Evolutionary conservation across 2,113 vertebrate genomes (phyloP), one percentile per base, ranked within the genome.

Genomic region (Stomatorhinus ivindoensis): DNA sequence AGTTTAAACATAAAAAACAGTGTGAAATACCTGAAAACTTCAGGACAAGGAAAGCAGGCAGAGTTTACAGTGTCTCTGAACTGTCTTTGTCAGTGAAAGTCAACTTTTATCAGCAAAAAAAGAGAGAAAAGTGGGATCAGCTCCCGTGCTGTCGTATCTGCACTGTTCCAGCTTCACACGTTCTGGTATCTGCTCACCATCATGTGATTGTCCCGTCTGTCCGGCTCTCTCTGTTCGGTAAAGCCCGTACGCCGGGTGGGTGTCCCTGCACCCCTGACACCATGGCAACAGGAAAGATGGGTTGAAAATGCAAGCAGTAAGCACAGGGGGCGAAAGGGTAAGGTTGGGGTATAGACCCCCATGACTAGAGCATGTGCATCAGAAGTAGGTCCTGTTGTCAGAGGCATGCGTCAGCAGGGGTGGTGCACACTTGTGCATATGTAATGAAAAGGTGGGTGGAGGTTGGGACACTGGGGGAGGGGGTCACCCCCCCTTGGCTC

Each of bases 381-480:
- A 31, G 90, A 42, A 47, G 21, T 90, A 55, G 84, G 89, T 87
- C 84, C 76, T 69, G 61, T 69, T 58, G 39, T 87, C 39, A 21
- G 88, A 53, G 82, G 31, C 27, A 65, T 82, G 88, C 6, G 8
- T 46, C 84, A 19, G 42, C 46, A 39, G 84, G 89, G 31, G 83
- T 48, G 7, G 17, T 8, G n/a, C 2, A 42, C 0, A 8, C 82
- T 9, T 76, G 5, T 76, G 27, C n/a, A 69, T 69, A 69, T 69
- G n/a, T 31, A 69, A 27, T 69, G 10, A 69, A 11, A 4, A 69
- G 61, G 27, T 69, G 61, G n/a, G 61, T 31, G 42, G 82, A 4
- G n/a, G 27, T 31, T 3, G 3, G 61, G 61, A 48, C 69, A 15
- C 21, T 46, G 83, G 46, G 83, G 48, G 47, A 13, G n/a, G n/a